Evolutionary conservation across 2,888 invertebrate genomes (phyloP), one percentile per base, ranked within the genome.

Genomic region (Salticus scenicus): DNA sequence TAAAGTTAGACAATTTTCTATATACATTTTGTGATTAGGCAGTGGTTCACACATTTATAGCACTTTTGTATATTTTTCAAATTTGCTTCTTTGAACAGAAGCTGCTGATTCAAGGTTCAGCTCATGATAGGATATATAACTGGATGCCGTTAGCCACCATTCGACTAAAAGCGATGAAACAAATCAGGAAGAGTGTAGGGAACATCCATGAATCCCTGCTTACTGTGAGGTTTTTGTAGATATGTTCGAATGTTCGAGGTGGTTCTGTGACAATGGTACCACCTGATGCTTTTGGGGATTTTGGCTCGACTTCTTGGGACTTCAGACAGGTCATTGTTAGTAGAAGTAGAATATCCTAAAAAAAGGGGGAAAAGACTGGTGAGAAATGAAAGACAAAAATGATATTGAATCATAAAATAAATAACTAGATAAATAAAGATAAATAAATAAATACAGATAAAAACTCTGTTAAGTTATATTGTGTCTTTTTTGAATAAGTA

Each of bases 261-360:
- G 70, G 33, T 7, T 64, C 33, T 0, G 64, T 71, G 30, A 28
- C 33, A 1, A 82, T 82, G 33, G 51, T 28, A 0, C 75, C 64
- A 24, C 24, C 24, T 1, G 57, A 57, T 2, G 2, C 14, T 17
- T 47, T 47, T 12, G 4, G 20, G 7, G 2, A 24, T 20, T 20
- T 24, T 4, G 20, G 5, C 24, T 8, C 2, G 24, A 5, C 64
- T 1, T 69, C n/a, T 28, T 41, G 12, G n/a, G 41, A 31, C n/a
- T 82, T 75, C 2, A 71, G 20, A 24, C 82, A 64, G n/a, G 82
- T 82, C 82, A 82, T 82, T 69, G 12, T 30, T n/a, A n/a, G 1
- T 0, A 1, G 10, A 12, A 31, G 67, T 7, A 5, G n/a, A 63
- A 5, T 14, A 7, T 7, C 31, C 76, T 69, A 66, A 24, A 67